Evolutionary conservation across 2,113 vertebrate genomes (phyloP).

Genomic region (Platichthys flesus): DNA sequence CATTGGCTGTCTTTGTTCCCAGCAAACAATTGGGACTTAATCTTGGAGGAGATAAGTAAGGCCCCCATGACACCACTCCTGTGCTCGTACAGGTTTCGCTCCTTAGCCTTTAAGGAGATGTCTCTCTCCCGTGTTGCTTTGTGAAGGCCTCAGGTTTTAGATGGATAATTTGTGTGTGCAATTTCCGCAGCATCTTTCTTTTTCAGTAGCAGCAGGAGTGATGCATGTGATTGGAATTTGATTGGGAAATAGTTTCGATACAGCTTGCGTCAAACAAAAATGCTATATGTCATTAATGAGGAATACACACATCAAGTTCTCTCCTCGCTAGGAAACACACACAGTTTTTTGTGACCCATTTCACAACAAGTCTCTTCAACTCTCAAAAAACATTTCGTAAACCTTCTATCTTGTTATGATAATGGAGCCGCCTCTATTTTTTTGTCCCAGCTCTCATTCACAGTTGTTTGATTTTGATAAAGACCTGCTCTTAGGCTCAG

Average conservation of each 20-base stretch:
- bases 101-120: slow-evolving; percentile 72
- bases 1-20: slow-evolving; percentile 91
- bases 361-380: too few relatives aligned
- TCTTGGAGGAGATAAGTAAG: slow-evolving; percentile 89
- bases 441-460: slow-evolving; percentile 16
- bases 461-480: slow-evolving; percentile 84
- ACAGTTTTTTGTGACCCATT: neutral
- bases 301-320: neutral
- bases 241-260: neutral
- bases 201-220: too few relatives aligned
- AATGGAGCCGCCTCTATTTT: slow-evolving; percentile 7
- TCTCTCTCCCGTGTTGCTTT: slow-evolving; percentile 62
- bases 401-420: neutral
- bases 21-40: slow-evolving; percentile 92
- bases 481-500: slow-evolving; percentile 85
- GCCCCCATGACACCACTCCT: slow-evolving; percentile 67
- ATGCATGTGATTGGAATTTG: neutral
- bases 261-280: neutral
- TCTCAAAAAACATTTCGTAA: neutral
- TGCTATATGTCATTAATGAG: neutral
- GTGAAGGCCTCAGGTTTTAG: slow-evolving; percentile 19
- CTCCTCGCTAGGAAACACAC: neutral
- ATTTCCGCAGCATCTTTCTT: too few relatives aligned
- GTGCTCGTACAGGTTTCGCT: slow-evolving; percentile 67
- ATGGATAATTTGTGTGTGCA: neutral